Percentiles rank a stretch among this genome's conserved stretches.
phyloP scores from a whole-genome alignment of 23 tunicate species.

The Trididemnum miniatum region DNA sequence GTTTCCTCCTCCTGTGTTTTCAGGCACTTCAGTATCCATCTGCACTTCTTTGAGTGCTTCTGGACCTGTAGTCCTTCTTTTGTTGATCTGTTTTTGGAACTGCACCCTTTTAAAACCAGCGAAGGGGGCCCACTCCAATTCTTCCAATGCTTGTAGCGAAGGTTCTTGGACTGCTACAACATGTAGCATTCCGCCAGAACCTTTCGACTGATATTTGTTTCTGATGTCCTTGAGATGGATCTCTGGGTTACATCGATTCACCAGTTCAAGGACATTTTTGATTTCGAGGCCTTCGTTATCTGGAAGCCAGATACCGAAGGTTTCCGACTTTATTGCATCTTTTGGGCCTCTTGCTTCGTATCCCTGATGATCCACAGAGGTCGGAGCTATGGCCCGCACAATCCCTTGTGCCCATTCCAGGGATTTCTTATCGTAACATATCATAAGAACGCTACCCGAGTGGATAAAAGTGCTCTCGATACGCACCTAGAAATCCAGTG shows the following conservation, averaged over 20 bases:
- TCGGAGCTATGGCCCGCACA: not conserved
- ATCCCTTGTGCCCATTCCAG: not conserved
- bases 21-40: not conserved
- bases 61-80: not conserved
- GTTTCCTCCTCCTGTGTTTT: not conserved
- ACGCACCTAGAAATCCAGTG: not conserved
- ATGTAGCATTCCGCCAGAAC: not conserved
- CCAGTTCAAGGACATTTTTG: not conserved
- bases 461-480: not conserved
- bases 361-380: not conserved
- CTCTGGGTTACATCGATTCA: not conserved
- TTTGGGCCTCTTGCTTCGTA: not conserved
- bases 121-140: not conserved
- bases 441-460: not conserved
- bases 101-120: not conserved
- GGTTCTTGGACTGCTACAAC: not conserved
- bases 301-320: not conserved
- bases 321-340: not conserved
- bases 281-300: not conserved
- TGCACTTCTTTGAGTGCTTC: not conserved
- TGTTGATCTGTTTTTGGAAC: not conserved
- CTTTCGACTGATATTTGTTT: not conserved
- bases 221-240: not conserved
- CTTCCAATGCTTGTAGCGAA: not conserved
- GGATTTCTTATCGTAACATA: not conserved